Base-by-base conservation (phyloP, 1,140 invertebrate species). In the Muscidifurax raptorellus region DNA sequence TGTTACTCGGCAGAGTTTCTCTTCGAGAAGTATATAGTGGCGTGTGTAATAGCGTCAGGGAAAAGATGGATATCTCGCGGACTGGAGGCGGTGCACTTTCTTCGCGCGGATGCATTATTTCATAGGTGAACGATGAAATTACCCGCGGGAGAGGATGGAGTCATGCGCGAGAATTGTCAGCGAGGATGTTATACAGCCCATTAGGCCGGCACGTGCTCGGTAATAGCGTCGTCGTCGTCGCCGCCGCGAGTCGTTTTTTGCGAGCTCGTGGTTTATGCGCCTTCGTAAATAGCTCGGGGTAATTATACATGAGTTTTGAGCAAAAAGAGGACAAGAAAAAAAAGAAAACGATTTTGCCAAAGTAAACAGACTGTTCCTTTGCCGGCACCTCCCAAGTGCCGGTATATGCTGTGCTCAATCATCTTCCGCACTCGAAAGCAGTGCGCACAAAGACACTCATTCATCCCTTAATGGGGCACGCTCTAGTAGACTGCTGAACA, bases 21-120 rank as follows among this genome's bases (percentile, higher is more conserved):
- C 27, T 44, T 36, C 36, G n/a, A n/a, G 52, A 22, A 59, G 52
- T 59, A 59, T 59, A 6, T 59, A 47, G 36, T 47, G 12, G 15
- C 13, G 18, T 22, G 28, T 59, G 9, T 25, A 80, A 28, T 47
- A 71, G 72, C 27, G 67, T 72, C 69, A 32, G 6, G 36, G 32
- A 36, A 81, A 74, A 72, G 80, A 81, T 81, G 28, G 69, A 81
- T 81, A 81, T 28, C 32, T 32, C 22, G n/a, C 22, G 2, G 22
- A 32, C 32, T 9, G 59, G 30, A 78, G 30, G 59, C 59, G 15
- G n/a, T n/a, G 4, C 25, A n/a, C 52, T 64, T 64, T 78, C 52
- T 64, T 64, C 12, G 22, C 12, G 22, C 22, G 22, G 76, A 36
- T 78, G 25, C 59, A 66, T 66, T 78, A 69, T 69, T 78, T 78